Conservation (phyloP, 30 jellyfish, hydroid and myxozoan genomes). For the Aurelia aurita complex sp. Pacific region DNA sequence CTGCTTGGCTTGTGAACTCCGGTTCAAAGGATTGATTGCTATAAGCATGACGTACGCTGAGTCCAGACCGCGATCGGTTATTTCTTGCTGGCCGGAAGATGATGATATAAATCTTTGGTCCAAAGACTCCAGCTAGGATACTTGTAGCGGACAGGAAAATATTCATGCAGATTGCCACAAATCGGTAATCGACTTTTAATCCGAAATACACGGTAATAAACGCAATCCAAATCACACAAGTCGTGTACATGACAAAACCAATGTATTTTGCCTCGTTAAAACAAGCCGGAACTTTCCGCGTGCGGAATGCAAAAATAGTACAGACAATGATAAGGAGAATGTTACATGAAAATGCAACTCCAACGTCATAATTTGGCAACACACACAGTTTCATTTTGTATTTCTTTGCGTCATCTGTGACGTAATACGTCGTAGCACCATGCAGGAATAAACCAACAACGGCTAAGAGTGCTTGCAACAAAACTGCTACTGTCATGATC, state of each 20-base stretch:
- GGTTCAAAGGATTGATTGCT: conserved; percentile 56
- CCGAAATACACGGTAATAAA: conserved; percentile 74
- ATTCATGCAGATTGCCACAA: conserved; percentile 69
- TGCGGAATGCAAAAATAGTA: conserved; percentile 84
- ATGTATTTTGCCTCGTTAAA: conserved; percentile 88
- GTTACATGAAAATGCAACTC: conserved; percentile 64
- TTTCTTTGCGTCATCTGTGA: conserved; percentile 14
- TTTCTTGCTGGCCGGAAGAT: conserved; percentile 70
- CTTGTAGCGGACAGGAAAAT: conserved; percentile 79
- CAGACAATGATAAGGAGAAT: conserved; percentile 63
- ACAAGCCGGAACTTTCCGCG: conserved; percentile 86
- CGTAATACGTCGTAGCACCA: conserved; percentile 9
- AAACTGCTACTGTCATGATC: conserved; percentile 38
- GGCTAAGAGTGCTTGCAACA: conserved; percentile 56
- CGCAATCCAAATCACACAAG: conserved; percentile 75
- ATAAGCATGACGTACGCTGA: conserved; percentile 43
- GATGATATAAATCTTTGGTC: conserved; percentile 80
- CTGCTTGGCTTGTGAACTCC: conserved; percentile 18
- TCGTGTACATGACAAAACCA: conserved; percentile 89
- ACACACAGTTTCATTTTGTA: conserved; percentile 40
- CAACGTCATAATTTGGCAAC: conserved; percentile 56
- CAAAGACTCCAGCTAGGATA: conserved; percentile 85
- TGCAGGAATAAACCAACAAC: conserved; percentile 43
- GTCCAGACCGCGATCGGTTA: conserved; percentile 67
- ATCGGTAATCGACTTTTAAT: conserved; percentile 15